Conservation (phyloP, 2,888 invertebrate genomes). For the Panopea generosa region DNA sequence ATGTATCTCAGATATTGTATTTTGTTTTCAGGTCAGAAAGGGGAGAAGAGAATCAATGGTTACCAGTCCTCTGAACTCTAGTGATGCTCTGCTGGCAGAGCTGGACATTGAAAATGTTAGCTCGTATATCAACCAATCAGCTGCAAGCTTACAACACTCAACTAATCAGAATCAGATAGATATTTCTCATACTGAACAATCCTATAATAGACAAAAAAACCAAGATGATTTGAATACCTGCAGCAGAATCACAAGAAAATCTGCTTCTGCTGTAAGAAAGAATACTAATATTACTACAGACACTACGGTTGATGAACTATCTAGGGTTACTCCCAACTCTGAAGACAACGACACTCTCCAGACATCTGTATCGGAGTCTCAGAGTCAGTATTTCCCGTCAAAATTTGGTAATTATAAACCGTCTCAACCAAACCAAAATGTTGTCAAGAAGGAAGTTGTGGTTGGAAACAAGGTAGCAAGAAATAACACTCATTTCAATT, state of each 20-base stretch:
- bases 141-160: slow-evolving; percentile 6
- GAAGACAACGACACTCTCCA: background rate
- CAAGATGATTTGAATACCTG: background rate
- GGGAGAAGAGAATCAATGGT: background rate
- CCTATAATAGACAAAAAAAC: background rate
- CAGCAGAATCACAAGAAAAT: too few species aligned
- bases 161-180: background rate
- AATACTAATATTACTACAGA: too few species aligned
- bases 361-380: background rate
- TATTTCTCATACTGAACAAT: background rate
- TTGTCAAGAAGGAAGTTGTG: slow-evolving; percentile 1
- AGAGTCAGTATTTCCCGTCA: slow-evolving; percentile 41
- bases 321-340: background rate
- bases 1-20: too few species aligned
- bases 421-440: slow-evolving; percentile 25
- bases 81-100: slow-evolving; percentile 62
- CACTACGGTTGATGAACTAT: background rate
- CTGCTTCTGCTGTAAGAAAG: too few species aligned
- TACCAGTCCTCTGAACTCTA: slow-evolving; percentile 33
- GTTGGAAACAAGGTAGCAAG: slow-evolving; percentile 20
- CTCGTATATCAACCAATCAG: slow-evolving; percentile 2
- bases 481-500: slow-evolving; percentile 19
- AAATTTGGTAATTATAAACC: slow-evolving; percentile 50
- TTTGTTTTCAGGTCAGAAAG: background rate
- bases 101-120: slow-evolving; percentile 53